phyloP scores from a whole-genome alignment of 2,888 invertebrate species.

The Heteropelma amictum region DNA sequence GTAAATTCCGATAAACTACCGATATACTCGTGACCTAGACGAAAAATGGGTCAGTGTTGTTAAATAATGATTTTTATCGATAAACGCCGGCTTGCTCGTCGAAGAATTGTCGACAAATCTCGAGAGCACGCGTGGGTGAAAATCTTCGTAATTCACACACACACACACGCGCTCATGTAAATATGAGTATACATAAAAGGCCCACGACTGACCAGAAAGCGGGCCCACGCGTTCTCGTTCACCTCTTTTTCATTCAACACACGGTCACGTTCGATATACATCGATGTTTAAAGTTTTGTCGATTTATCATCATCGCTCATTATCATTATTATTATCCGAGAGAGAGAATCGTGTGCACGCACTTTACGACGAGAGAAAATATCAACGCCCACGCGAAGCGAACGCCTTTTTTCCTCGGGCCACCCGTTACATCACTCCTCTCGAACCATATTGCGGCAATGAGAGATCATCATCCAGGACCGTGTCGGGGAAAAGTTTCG shows the following conservation, averaged over 20 bases:
- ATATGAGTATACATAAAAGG: constrained; percentile 2
- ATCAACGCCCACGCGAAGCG: constrained; percentile 4
- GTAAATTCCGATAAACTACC: too few species aligned
- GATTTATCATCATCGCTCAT: constrained; percentile 13
- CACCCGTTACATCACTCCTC: constrained; percentile 28
- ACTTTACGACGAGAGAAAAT: constrained; percentile 20
- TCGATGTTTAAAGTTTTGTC: constrained; percentile 15
- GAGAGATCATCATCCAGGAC: background rate
- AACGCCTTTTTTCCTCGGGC: background rate
- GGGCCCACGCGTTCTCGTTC: constrained; percentile 44
- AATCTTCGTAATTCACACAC: background rate
- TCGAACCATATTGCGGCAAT: constrained; percentile 11
- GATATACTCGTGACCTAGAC: too few species aligned
- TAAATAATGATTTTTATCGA: too few species aligned
- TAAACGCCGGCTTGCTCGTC: constrained; percentile 62
- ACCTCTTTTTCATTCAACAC: constrained; percentile 34
- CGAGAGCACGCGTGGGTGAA: constrained; percentile 64
- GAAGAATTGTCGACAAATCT: constrained; percentile 31
- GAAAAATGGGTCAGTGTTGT: too few species aligned
- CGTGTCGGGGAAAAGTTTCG: background rate
- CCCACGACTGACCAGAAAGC: constrained; percentile 43
- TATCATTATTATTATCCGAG: constrained; percentile 13
- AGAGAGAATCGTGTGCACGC: background rate
- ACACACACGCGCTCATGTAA: too few species aligned
- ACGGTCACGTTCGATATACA: constrained; percentile 49